Base-by-base conservation (phyloP, 2,888 invertebrate genomes). In the Drosophila buzzatii region DNA sequence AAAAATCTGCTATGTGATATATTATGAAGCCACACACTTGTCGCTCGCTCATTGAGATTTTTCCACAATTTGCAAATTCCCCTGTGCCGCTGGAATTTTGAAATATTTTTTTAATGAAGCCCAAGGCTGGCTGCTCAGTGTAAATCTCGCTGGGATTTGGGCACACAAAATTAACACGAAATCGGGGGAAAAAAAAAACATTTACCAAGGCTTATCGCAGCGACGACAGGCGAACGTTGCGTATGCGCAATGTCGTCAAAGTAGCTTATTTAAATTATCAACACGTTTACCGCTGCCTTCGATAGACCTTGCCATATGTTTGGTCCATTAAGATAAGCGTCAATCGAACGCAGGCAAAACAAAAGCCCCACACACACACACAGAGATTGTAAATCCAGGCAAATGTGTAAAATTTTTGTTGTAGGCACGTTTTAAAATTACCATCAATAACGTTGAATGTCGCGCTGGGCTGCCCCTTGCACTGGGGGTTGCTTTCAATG, bases 201-300 rank as follows among this genome's bases (percentile, higher is more conserved):
- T 86, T 86, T 90, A 82, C 85, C 80, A 55, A 56, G 67, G 83
- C 85, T 86, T 86, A 90, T 86, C 86, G 86, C 78, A 42, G 20
- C 63, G 77, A 63, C 65, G 85, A 79, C 89, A 84, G 87, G 71
- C 77, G 41, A 73, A 76, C 87, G 87, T 64, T 79, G 85, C 89
- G 89, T 87, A 85, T 89, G 88, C 85, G 88, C 82, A 87, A 89
- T 87, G 85, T 72, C 67, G 74, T 73, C 77, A 89, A 89, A 88
- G 87, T 88, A 86, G 87, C 87, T 89, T 90, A 88, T 90, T 88
- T 89, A 90, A 90, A 88, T 90, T 90, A 88, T 90, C 87, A 88
- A 90, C 87, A 88, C 87, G 90, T 88, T 81, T 82, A 70, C 58
- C 33, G 44, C 33, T 12, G 37, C 16, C 49, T 10, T 16, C 53